A percentile compares a stretch with the other conserved stretches of the same genome.
These are phyloP conservation scores for Oceanodroma tethys DNA, from an alignment of 2,113 vertebrate species.

Conservation along the genomic window DNA sequence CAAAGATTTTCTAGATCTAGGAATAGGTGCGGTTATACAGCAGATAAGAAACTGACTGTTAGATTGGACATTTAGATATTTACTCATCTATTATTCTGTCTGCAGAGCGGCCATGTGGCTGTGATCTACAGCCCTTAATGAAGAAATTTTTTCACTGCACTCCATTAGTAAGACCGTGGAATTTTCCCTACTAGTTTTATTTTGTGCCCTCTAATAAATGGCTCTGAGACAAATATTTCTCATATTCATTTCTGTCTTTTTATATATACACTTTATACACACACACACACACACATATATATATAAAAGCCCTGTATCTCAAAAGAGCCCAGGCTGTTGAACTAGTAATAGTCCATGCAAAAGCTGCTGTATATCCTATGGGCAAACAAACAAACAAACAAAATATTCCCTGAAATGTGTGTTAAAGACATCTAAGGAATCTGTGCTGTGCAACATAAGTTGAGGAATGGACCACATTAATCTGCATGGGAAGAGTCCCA, in stretches of 20 bases:
- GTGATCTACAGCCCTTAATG: neutral
- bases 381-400: neutral
- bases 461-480: neutral
- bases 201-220: neutral
- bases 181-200: neutral
- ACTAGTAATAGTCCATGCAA: neutral
- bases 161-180: neutral
- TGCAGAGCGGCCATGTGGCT: neutral
- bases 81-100: neutral
- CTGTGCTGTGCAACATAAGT: neutral
- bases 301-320: neutral
- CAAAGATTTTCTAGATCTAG: neutral
- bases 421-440: neutral
- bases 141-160: neutral
- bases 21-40: neutral
- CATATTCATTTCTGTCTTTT: neutral
- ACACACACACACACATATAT: rapidly evolving
- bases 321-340: neutral
- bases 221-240: neutral
- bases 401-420: neutral
- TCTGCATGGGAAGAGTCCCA: neutral
- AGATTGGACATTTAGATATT: neutral
- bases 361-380: neutral
- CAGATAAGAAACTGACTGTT: neutral
- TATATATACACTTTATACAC: neutral